A percentile compares a stretch with the other conserved stretches of the same genome.
These are phyloP conservation scores for Diploscapter pachys DNA, from an alignment of 1,140 invertebrate genomes.

Conservation along the genomic window DNA sequence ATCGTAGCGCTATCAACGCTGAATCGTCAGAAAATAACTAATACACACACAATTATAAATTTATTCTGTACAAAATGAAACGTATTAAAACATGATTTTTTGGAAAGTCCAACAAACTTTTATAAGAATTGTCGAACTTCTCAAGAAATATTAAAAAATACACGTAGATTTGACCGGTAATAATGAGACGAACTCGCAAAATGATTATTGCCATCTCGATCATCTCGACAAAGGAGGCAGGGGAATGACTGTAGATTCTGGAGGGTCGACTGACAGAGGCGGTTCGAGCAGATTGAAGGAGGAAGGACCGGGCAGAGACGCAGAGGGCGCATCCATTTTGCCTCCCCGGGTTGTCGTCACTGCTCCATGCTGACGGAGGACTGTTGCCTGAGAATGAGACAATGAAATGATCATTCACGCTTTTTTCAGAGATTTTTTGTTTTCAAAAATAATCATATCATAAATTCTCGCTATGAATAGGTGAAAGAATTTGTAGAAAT, in stretches of 20 bases:
- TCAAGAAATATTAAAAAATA: slow-evolving; percentile 4
- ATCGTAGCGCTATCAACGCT: too few relatives aligned
- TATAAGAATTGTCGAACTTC: neutral
- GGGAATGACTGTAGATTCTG: neutral
- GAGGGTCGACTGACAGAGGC: neutral
- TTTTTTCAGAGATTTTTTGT: too few relatives aligned
- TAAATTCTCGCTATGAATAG: too few relatives aligned
- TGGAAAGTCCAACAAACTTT: too few relatives aligned
- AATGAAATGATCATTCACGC: too few relatives aligned
- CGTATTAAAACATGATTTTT: neutral
- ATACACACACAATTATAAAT: too few relatives aligned
- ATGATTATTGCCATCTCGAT: neutral
- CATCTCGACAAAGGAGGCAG: neutral
- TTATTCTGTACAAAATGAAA: neutral
- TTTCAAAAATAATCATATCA: too few relatives aligned
- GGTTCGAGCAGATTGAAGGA: neutral
- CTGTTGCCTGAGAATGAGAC: too few relatives aligned
- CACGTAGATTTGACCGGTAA: neutral
- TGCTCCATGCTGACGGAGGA: too few relatives aligned
- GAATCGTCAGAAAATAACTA: too few relatives aligned
- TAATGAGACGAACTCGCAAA: slow-evolving; percentile 1
- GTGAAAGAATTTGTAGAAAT: too few relatives aligned
- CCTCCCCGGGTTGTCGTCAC: too few relatives aligned
- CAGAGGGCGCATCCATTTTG: neutral
- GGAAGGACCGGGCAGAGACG: neutral